These are phyloP conservation scores for Glyphotaelius pellucidus DNA, from an alignment of 2,888 invertebrate genomes.

Conservation along the genomic window DNA sequence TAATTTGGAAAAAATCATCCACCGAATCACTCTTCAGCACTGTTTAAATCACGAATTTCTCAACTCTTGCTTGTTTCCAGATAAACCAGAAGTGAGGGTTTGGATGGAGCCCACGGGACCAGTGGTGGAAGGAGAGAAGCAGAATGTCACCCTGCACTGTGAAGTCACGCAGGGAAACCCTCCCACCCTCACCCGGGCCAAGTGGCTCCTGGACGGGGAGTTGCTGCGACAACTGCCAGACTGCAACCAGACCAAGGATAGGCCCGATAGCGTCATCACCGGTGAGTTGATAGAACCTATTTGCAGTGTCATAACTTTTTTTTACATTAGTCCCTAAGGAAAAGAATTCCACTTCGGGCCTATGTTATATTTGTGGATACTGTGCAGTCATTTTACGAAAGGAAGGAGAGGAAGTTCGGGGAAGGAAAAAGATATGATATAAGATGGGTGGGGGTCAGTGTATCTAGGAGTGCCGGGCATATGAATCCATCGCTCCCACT, in stretches of 20 bases:
- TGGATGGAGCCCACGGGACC: constrained; percentile 87
- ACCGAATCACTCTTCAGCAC: no score
- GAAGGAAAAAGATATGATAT: no score
- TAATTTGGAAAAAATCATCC: no score
- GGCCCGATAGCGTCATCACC: constrained; percentile 60
- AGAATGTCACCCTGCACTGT: constrained; percentile 90
- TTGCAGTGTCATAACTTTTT: no score
- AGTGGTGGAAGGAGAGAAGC: constrained; percentile 86
- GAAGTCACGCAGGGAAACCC: constrained; percentile 90
- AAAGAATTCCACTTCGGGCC: no score
- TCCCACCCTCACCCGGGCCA: constrained; percentile 82
- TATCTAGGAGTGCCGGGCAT: no score
- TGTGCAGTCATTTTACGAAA: no score
- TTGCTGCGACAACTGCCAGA: constrained; percentile 91
- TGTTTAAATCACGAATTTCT: not conserved
- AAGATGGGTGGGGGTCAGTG: no score
- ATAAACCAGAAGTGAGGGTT: constrained; percentile 87
- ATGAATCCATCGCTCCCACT: no score
- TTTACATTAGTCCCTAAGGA: no score
- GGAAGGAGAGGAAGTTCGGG: no score
- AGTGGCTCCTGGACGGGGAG: constrained; percentile 92
- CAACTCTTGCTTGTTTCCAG: constrained; percentile 73
- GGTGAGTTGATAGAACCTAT: not conserved
- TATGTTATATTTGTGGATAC: no score
- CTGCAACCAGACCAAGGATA: constrained; percentile 78